These are phyloP conservation scores for Solen grandis DNA, from an alignment of 1,140 invertebrate species.

Conservation along the genomic window DNA sequence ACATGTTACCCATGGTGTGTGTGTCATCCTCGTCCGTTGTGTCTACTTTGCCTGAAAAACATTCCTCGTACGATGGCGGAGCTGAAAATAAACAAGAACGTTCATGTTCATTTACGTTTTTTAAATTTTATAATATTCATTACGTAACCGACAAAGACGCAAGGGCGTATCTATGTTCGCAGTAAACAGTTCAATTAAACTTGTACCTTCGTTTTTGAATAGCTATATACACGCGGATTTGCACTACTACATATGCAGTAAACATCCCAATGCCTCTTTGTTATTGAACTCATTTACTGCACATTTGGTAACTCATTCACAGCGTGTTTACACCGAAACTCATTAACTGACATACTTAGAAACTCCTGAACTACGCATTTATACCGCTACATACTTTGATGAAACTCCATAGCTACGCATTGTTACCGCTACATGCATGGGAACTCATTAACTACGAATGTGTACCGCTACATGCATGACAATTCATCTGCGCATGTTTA, in stretches of 20 bases:
- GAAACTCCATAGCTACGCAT: background rate
- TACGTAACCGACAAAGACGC: background rate
- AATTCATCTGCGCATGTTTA: background rate
- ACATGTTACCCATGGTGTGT: constrained; percentile 47
- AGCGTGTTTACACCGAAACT: no score
- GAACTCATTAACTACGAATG: background rate
- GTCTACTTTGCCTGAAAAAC: constrained; percentile 76
- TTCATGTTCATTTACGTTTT: background rate
- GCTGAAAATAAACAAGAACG: constrained; percentile 57
- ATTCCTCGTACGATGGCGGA: constrained; percentile 77
- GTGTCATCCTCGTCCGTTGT: constrained; percentile 70
- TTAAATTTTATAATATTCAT: background rate
- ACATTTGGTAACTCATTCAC: no score
- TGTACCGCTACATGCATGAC: background rate
- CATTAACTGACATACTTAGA: no score
- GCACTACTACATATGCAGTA: no score
- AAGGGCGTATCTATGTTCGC: background rate
- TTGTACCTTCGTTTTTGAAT: no score
- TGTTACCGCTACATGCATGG: background rate
- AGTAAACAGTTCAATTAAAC: no score
- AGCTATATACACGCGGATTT: no score
- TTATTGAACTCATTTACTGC: no score
- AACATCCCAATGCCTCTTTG: no score
- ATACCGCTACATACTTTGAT: background rate
- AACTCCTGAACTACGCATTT: background rate